phyloP scores from a whole-genome alignment of 2,888 invertebrate species.

The Yponomeuta evonymella region DNA sequence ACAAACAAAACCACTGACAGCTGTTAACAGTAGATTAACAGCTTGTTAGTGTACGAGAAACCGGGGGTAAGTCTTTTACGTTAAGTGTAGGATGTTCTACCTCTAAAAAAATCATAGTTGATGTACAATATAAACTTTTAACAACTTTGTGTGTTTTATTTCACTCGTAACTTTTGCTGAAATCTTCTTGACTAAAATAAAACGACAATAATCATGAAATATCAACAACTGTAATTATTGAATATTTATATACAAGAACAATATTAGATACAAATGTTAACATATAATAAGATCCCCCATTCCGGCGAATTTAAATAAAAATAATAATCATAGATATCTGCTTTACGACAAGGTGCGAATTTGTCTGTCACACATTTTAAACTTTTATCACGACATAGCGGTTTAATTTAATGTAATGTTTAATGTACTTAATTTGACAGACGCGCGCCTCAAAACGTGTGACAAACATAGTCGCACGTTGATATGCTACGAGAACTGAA shows the following conservation, averaged over 20 bases:
- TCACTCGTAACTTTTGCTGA: neutral
- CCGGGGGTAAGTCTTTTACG: conserved; percentile 66
- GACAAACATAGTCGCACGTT: no score
- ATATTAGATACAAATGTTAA: conserved; percentile 34
- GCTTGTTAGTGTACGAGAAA: no score
- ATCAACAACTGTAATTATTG: conserved; percentile 74
- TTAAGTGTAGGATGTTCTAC: conserved; percentile 75
- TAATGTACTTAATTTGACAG: no score
- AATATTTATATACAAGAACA: conserved; percentile 74
- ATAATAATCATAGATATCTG: neutral
- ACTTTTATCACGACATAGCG: no score
- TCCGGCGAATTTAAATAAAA: conserved; percentile 42
- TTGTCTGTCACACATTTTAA: no score
- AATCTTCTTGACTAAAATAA: conserved; percentile 25
- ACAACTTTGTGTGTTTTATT: conserved; percentile 38
- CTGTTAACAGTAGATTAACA: no score
- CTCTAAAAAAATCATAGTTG: conserved; percentile 74
- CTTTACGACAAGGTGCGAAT: neutral
- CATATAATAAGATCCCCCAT: conserved; percentile 34
- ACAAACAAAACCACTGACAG: no score
- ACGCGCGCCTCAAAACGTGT: no score
- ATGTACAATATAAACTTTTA: conserved; percentile 71
- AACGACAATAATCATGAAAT: conserved; percentile 45
- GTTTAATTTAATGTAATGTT: no score
- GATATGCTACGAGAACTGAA: no score